A percentile compares a stretch with the other conserved stretches of the same genome.
These are phyloP conservation scores for Byasa hedistus DNA, from an alignment of 2,888 invertebrate species.

Conservation along the genomic window DNA sequence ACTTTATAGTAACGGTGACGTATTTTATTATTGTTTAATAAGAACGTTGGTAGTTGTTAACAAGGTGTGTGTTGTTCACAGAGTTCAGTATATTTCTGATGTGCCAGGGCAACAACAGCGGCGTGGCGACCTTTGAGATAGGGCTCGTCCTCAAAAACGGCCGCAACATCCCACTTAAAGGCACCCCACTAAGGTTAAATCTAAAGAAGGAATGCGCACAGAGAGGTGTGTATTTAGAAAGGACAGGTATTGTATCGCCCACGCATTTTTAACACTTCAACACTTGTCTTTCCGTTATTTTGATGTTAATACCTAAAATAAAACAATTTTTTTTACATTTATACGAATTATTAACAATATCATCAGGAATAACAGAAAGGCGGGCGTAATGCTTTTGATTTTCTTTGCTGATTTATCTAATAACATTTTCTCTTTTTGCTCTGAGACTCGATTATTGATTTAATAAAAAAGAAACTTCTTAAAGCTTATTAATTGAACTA, in stretches of 20 bases:
- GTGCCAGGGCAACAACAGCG: constrained; percentile 92
- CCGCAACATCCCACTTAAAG: constrained; percentile 88
- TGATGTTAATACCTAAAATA: not conserved
- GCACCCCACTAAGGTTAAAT: constrained; percentile 91
- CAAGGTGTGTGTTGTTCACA: constrained; percentile 52
- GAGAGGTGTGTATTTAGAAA: constrained; percentile 90
- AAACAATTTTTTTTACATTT: too few species aligned
- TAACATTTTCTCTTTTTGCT: constrained; percentile 32
- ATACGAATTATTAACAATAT: too few species aligned
- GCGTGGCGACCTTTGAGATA: constrained; percentile 92
- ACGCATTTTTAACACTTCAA: constrained; percentile 80
- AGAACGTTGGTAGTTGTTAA: too few species aligned
- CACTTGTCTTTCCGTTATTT: constrained; percentile 55
- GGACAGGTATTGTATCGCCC: constrained; percentile 82
- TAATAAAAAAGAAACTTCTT: constrained; percentile 35
- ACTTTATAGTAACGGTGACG: too few species aligned
- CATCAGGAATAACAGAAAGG: constrained; percentile 46
- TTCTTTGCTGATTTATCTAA: constrained; percentile 36
- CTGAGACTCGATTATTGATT: constrained; percentile 9
- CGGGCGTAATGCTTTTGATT: constrained; percentile 58
- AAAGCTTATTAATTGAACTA: constrained; percentile 51
- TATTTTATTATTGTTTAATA: constrained; percentile 11
- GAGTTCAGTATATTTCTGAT: constrained; percentile 94
- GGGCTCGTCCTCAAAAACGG: constrained; percentile 91
- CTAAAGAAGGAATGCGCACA: constrained; percentile 96